These are phyloP conservation scores for Lepus europaeus DNA, from an alignment of 2,113 vertebrate genomes.

Conservation along the genomic window DNA sequence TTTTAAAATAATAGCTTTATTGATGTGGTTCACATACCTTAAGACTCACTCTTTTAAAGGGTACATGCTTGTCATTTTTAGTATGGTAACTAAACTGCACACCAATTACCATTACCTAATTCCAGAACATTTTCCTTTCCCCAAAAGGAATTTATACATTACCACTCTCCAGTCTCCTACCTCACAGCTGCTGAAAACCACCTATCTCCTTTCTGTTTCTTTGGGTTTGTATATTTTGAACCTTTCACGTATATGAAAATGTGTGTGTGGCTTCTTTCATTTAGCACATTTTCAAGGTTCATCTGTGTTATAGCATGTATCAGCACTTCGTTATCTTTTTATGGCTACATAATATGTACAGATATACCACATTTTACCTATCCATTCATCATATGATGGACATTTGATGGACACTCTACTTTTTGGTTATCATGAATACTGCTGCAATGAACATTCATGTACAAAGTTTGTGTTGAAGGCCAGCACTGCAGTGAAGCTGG, in stretches of 20 bases:
- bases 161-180: background rate
- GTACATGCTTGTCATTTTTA: background rate
- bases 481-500: no score
- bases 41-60: constrained; percentile 12
- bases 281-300: constrained; percentile 20
- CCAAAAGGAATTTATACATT: background rate
- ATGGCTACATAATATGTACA: background rate
- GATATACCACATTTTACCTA: background rate
- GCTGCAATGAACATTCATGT: constrained; percentile 18
- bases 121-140: background rate
- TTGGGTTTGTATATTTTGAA: background rate
- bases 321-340: background rate
- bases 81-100: background rate
- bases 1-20: background rate
- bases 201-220: background rate
- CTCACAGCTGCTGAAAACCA: background rate
- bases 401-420: background rate
- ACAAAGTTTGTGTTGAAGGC: background rate
- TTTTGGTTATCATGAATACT: constrained; percentile 25
- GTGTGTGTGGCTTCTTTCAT: background rate
- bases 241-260: background rate
- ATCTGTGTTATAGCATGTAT: background rate
- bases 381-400: background rate
- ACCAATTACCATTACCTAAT: background rate
- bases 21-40: background rate